Evolutionary conservation across 2,113 vertebrate species (phyloP), one percentile per base, ranked within the genome.

Genomic region (Litocranius walleri): DNA sequence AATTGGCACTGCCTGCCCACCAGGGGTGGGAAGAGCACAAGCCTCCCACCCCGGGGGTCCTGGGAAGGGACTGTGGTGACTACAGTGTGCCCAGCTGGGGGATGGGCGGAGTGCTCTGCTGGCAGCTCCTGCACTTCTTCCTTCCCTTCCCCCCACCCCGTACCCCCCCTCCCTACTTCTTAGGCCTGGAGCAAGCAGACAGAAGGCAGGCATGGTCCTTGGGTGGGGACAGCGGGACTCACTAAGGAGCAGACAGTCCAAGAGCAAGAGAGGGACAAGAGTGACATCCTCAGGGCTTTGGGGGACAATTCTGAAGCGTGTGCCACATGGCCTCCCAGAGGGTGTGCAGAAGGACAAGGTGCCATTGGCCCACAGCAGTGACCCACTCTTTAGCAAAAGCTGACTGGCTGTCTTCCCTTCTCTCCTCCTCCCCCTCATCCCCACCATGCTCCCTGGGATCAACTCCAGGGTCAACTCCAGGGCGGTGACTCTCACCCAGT

Each of bases 111-210:
- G 82, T 14, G 43, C 50, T n/a, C 94, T 54, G 43, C 12, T 4
- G 0, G 33, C 2, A 33, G 54, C 4, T 16, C 36, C 27, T 6
- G 19, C 64, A 5, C 7, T 21, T 40, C 21, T 12, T 23, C 29
- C 29, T 48, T 48, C 77, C 45, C 77, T 30, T 10, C 48, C 16
- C 48, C 0, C 1, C 4, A 36, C 0, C 3, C 0, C 0, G 1
- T 6, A 52, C 0, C 2, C 0, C 7, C 21, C 8, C 19, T 2
- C 21, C 23, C 23, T 3, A 8, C 3, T 74, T 36, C 81, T 2
- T 29, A 23, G 5, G 57, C 61, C 59, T 0, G 0, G 43, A 74
- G 14, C 0, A 8, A 7, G 48, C 30, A 9, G 6, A 45, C 7
- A 13, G 36, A 12, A 90, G 21, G 36, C 48, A 95, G 17, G 27